Evolutionary conservation across 1,140 invertebrate genomes (phyloP), one percentile per base, ranked within the genome.

Genomic region (Acromyrmex echinatior): DNA sequence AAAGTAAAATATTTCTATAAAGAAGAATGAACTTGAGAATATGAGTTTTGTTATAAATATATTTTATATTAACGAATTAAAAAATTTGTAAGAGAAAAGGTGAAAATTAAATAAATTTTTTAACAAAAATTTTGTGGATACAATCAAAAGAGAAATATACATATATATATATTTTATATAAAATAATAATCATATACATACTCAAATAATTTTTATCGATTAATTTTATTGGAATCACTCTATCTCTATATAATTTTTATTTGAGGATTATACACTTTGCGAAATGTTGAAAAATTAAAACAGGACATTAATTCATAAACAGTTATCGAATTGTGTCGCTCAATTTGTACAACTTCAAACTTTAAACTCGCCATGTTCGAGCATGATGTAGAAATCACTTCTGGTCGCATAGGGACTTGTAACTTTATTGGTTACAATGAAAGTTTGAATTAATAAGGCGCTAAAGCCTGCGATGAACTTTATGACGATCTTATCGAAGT

Each of bases 381-480:
- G 28, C 39, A 21, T 21, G 68, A 63, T 25, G 28, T n/a, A 21
- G 18, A 62, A 84, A 84, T 74, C 70, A 60, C n/a, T 74, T 62
- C 25, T 62, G 39, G 25, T 10, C 18, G 39, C 28, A 35, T 39
- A n/a, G 80, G 25, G 39, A 76, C 7, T 76, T 35, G 56, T 74
- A 74, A 51, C 39, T 84, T 84, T 62, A 84, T 82, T 74, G 25
- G 25, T 73, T 74, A 74, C 39, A 76, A 58, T 58, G 35, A 49
- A 84, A 74, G 53, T 62, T 74, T 51, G 70, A 84, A 76, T 84
- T 81, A 81, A 81, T 81, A 84, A 74, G 56, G n/a, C 35, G 28
- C 70, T 62, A 51, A 84, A 74, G 70, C 56, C 5, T 0, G 35
- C 39, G 68, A 60, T 82, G 56, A 51, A 74, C 68, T 84, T 84